These are phyloP conservation scores for Chironomus riparius DNA, from an alignment of 2,888 invertebrate genomes.

Conservation along the genomic window DNA sequence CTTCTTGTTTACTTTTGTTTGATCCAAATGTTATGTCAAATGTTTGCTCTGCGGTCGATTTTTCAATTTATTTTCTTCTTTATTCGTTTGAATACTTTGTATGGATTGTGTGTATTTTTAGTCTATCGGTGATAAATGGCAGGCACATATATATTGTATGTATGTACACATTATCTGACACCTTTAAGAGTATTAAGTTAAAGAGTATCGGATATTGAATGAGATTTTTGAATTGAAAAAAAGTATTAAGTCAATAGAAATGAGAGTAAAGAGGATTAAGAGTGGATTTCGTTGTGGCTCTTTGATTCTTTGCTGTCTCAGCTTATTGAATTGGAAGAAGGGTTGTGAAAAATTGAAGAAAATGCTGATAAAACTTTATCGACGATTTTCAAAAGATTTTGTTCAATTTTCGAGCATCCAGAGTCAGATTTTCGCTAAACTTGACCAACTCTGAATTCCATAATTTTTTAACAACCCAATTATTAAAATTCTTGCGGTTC, in stretches of 20 bases:
- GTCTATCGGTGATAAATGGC: neutral
- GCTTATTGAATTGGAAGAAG: neutral
- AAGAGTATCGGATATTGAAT: neutral
- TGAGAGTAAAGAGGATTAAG: conserved; percentile 10
- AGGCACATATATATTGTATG: neutral
- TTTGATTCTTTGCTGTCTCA: neutral
- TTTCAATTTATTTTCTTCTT: conserved; percentile 14
- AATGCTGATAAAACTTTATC: too few relatives aligned
- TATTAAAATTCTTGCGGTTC: too few relatives aligned
- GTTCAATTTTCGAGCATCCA: too few relatives aligned
- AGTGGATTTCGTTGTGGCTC: neutral
- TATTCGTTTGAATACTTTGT: neutral
- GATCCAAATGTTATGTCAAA: conserved; percentile 13
- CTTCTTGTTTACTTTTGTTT: neutral
- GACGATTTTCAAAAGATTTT: too few relatives aligned
- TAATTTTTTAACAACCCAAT: too few relatives aligned
- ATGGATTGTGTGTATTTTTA: neutral
- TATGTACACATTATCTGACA: neutral
- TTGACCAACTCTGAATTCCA: too few relatives aligned
- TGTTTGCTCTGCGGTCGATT: conserved; percentile 20
- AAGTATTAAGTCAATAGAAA: conserved; percentile 10
- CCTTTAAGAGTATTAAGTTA: neutral
- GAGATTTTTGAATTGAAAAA: neutral
- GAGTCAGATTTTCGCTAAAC: too few relatives aligned
- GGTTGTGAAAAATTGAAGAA: neutral